Conservation (phyloP, 2,113 vertebrate species). For the Cebus imitator region DNA sequence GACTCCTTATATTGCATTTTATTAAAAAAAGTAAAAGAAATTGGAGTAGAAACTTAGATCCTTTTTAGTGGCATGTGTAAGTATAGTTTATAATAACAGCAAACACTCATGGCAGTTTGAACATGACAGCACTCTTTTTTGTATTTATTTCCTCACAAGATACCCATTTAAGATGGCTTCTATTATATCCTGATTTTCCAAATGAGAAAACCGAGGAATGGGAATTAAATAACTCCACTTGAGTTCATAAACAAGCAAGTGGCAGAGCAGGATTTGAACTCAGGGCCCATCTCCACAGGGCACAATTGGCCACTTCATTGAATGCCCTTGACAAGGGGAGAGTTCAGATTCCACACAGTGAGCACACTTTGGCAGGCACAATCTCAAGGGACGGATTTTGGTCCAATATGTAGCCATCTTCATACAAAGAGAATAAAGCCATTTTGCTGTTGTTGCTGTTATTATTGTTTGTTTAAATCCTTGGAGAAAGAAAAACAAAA, state of each 20-base stretch:
- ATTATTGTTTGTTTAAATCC: not conserved
- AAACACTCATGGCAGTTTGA: not conserved
- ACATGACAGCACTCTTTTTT: not conserved
- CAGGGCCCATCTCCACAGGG: not conserved
- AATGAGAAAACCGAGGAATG: not conserved
- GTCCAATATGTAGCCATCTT: not conserved
- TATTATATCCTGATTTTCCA: not conserved
- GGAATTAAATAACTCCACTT: not conserved
- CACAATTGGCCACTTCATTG: not conserved
- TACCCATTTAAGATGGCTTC: not conserved
- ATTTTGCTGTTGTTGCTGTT: not conserved
- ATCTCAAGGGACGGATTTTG: not conserved
- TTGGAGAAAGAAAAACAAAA: not conserved
- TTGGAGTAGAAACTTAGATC: not conserved
- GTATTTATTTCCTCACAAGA: not conserved
- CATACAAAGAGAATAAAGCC: not conserved
- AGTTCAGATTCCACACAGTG: fast-evolving
- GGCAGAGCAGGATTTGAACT: not conserved
- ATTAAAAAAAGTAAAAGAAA: not conserved
- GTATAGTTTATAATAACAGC: not conserved
- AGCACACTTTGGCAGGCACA: not conserved
- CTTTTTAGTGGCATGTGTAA: not conserved
- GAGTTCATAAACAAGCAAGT: not conserved
- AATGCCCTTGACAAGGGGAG: no score
- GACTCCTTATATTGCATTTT: not conserved